Evolutionary conservation across 2,888 invertebrate species (phyloP), one percentile per base, ranked within the genome.

Genomic region (Macrosiphum euphorbiae): DNA sequence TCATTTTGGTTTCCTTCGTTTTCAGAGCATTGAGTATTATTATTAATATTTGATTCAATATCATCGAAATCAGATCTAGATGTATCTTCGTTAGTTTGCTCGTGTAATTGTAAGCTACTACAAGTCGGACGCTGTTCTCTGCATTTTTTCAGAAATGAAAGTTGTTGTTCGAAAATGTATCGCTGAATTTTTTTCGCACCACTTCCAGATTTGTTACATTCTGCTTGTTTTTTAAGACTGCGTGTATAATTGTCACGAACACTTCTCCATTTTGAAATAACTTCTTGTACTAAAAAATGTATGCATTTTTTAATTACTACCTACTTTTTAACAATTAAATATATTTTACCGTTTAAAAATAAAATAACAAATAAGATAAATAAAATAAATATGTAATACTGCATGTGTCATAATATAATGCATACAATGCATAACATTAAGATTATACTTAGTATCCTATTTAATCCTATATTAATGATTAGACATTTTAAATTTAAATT

Each of bases 81-180:
- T 41, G 88, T 41, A 88, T 41, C 88, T 55, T 35, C 41, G 0
- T 55, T 35, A 41, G 1, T 52, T 52, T 52, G 50, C 50, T 52
- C 7, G 50, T 52, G 50, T 11, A 52, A 13, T 52, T 52, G 52
- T 88, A 90, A 47, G 67, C 90, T 90, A 90, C n/a, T 67, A 90
- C 5, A 16, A 88, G 93, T 93, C 1, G 67, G 50, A 52, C 55
- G 50, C 16, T 24, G 78, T 78, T 88, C 78, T 88, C 67, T 61
- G 26, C 26, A 7, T 86, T 61, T 90, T 41, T 91, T 87, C 52
- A 94, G 78, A 67, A 94, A 94, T 67, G 85, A 61, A 26, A 94
- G 61, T 35, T 90, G 86, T 84, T 91, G 28, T 90, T 85, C 91
- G 28, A 90, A 91, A 90, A 90, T 90, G 58, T 94, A 94, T 13